Evolutionary conservation across 2,797 vertebrate genomes (phyloP).

Genomic region (Brotula barbata): DNA sequence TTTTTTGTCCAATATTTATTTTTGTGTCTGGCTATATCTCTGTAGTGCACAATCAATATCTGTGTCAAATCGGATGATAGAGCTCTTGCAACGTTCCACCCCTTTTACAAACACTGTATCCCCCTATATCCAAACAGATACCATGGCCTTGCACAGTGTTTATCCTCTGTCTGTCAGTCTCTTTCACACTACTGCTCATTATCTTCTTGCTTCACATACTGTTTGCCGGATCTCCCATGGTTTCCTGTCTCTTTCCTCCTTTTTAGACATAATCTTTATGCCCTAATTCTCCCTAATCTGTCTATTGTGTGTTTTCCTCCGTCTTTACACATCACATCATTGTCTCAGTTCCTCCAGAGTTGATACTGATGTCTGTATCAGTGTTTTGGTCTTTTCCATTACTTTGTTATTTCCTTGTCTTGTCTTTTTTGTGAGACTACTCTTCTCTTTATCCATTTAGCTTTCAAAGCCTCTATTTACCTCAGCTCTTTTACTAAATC

Average conservation of each 20-base stretch:
- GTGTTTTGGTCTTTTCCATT: conserved; percentile 16
- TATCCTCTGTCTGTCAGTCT: conserved; percentile 23
- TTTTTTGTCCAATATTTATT: conserved; percentile 26
- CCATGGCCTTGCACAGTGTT: conserved; percentile 11
- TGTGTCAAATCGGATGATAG: conserved; percentile 53
- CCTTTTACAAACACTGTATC: conserved; percentile 5
- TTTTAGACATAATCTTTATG: conserved; percentile 11
- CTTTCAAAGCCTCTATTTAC: neutral
- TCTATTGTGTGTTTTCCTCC: conserved; percentile 16
- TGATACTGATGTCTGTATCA: conserved; percentile 10
- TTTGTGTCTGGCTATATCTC: conserved; percentile 59
- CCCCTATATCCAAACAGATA: conserved; percentile 39
- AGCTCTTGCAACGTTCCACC: conserved; percentile 16
- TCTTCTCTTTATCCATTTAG: neutral
- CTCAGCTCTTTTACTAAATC: neutral
- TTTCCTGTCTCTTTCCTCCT: conserved; percentile 38
- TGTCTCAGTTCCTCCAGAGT: neutral
- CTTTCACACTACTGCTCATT: conserved; percentile 8
- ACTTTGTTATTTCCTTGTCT: neutral
- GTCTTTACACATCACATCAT: neutral
- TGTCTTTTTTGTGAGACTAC: conserved; percentile 5
- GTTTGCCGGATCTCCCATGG: conserved; percentile 20
- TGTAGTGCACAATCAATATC: conserved; percentile 54
- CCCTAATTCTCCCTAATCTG: conserved; percentile 7
- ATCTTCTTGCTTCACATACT: neutral